Evolutionary conservation across 2,888 invertebrate species (phyloP), one percentile per base, ranked within the genome.

Genomic region (Phorcus lineatus): DNA sequence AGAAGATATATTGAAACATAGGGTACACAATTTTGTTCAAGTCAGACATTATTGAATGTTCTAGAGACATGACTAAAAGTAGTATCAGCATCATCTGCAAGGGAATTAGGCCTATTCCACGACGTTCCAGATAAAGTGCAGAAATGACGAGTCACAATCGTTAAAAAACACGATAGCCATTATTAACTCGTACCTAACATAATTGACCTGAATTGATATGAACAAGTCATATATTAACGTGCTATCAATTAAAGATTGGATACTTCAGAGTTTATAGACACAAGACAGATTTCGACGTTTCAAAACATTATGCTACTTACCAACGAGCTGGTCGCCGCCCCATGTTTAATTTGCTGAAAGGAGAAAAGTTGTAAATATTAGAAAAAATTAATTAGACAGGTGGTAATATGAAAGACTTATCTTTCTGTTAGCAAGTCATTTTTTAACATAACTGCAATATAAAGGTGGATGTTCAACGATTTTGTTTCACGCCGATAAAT

Each of bases 291-390:
- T 54, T 31, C 24, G 13, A 67, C 47, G 47, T 47, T 1, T n/a
- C 47, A 55, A 62, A 66, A 52, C 13, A 22, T 17, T 40, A 75
- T 67, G 81, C 13, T 89, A 95, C 96, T 95, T 95, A 98, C 98
- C 98, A 99, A 95, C 99, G 97, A 91, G 99, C 99, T 94, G 99
- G 99, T 94, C 99, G 97, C 94, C 99, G 97, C 95, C 99, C 99
- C 99, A 99, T 99, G 93, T 95, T 95, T 77, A 85, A 86, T 74
- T 84, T 87, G 84, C 85, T 88, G 86, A 19, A 75, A 78, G 80
- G 57, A 80, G 17, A 80, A 54, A 55, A 19, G 53, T 36, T 47
- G 31, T 74, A 13, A n/a, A 47, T 4, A 70, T 16, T 28, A 70
- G 0, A 47, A 6, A 74, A 74, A 74, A 67, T 28, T 6, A 28